Conservation (phyloP, 2,797 vertebrate species). For the Neostethus bicornis region DNA sequence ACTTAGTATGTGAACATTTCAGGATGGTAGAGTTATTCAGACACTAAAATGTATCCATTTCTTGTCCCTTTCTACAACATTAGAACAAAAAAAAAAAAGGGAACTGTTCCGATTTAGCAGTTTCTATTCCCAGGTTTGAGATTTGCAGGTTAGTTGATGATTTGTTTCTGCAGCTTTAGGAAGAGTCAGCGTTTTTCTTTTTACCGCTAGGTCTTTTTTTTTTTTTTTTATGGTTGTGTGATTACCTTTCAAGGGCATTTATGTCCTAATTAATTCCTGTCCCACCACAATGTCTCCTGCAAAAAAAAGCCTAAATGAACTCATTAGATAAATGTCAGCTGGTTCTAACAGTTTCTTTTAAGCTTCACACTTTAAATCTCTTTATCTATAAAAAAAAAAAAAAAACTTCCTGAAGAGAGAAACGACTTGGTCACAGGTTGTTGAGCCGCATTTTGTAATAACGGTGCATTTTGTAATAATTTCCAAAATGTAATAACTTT, state of each 20-base stretch:
- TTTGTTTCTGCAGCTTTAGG: slow-evolving; percentile 31
- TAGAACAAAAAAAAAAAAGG: neutral
- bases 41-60: neutral
- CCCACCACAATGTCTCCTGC: slow-evolving; percentile 39
- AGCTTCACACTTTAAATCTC: slow-evolving; percentile 25
- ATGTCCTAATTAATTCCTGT: slow-evolving; percentile 55
- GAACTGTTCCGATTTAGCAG: neutral
- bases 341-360: slow-evolving; percentile 2
- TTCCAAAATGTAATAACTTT: too few species aligned
- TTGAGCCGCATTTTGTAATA: too few species aligned
- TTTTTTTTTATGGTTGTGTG: slow-evolving; percentile 60
- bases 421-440: slow-evolving; percentile 8
- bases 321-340: slow-evolving; percentile 42
- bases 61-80: neutral
- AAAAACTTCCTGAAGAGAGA: slow-evolving; percentile 23
- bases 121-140: slow-evolving; percentile 10
- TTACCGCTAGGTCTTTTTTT: slow-evolving; percentile 18
- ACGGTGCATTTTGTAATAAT: too few species aligned
- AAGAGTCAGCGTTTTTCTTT: slow-evolving; percentile 48
- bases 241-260: slow-evolving; percentile 70
- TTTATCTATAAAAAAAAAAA: slow-evolving; percentile 15
- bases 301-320: slow-evolving; percentile 33
- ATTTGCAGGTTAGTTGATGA: slow-evolving; percentile 25
- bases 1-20: too few species aligned
- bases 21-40: too few species aligned